Conservation (phyloP, 2,797 vertebrate genomes). For the Perdix hodgsoniae region DNA sequence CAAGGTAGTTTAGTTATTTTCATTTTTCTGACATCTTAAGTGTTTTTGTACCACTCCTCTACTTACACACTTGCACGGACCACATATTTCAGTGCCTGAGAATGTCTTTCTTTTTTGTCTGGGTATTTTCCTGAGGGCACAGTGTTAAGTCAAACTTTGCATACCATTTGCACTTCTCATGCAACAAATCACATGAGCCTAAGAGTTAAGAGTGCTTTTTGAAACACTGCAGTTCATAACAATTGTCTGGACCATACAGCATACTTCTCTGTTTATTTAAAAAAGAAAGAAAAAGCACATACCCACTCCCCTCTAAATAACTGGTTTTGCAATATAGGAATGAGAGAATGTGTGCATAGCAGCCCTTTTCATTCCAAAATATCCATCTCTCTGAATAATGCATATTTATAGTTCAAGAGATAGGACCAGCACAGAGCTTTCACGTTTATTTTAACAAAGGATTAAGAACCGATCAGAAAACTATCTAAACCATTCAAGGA, state of each 20-base stretch:
- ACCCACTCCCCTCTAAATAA: conserved; percentile 53
- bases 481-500: conserved; percentile 60
- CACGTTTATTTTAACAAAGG: conserved; percentile 54
- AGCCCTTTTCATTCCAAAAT: conserved; percentile 56
- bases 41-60: not conserved
- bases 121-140: conserved; percentile 53
- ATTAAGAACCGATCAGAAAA: conserved; percentile 64
- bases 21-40: not conserved
- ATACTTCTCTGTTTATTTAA: conserved; percentile 15
- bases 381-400: conserved; percentile 49
- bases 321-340: conserved; percentile 58
- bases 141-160: conserved; percentile 41
- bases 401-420: conserved; percentile 61
- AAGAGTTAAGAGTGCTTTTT: conserved; percentile 11
- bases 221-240: conserved; percentile 18
- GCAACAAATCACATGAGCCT: conserved; percentile 37
- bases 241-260: not conserved
- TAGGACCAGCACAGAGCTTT: conserved; percentile 38
- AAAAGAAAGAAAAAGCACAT: not conserved
- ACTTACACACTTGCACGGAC: not conserved
- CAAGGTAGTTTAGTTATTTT: not conserved
- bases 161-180: conserved; percentile 28
- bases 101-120: conserved; percentile 7
- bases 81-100: not conserved
- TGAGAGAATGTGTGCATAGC: conserved; percentile 30